Evolutionary conservation across 1,140 invertebrate genomes (phyloP).

Genomic region (Aphaenogaster ashmeadi): DNA sequence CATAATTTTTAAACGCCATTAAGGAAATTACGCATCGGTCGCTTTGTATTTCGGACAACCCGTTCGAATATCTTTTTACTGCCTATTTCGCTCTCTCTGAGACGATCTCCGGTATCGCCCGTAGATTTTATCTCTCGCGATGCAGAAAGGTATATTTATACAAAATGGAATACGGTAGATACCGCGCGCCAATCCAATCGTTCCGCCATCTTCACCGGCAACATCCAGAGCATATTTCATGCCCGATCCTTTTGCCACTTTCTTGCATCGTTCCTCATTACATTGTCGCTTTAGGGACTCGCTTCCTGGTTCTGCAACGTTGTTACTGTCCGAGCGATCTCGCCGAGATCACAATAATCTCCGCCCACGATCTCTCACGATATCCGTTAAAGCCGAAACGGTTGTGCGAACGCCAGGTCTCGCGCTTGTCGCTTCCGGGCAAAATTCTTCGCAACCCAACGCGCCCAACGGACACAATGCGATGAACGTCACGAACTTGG

Average conservation of each 20-base stretch:
- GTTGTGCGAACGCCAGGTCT: slow-evolving; percentile 44
- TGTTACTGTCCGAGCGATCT: slow-evolving; percentile 49
- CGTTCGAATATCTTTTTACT: not conserved
- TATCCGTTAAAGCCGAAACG: slow-evolving; percentile 57
- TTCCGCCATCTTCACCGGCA: slow-evolving; percentile 42
- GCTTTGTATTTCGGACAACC: slow-evolving; percentile 47
- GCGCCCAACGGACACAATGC: slow-evolving; percentile 52
- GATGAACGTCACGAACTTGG: slow-evolving; percentile 44
- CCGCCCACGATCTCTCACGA: slow-evolving; percentile 60
- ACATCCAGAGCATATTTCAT: slow-evolving; percentile 58
- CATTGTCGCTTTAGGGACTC: slow-evolving; percentile 62
- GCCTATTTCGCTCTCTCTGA: not conserved
- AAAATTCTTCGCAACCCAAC: slow-evolving; percentile 39
- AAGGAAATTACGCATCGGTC: slow-evolving; percentile 35
- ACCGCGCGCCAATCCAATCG: slow-evolving; percentile 24
- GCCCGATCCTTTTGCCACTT: slow-evolving; percentile 45
- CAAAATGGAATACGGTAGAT: slow-evolving; percentile 44
- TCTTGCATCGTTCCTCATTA: slow-evolving; percentile 61
- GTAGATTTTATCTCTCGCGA: slow-evolving; percentile 34
- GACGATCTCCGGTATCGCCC: slow-evolving; percentile 30
- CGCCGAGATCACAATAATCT: slow-evolving; percentile 57
- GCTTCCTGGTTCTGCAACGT: slow-evolving; percentile 54
- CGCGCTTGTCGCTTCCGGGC: slow-evolving; percentile 51
- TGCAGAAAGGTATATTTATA: slow-evolving; percentile 43
- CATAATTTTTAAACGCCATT: slow-evolving; percentile 16